Conservation (phyloP, 2,113 vertebrate species). For the Gyps fulvus region DNA sequence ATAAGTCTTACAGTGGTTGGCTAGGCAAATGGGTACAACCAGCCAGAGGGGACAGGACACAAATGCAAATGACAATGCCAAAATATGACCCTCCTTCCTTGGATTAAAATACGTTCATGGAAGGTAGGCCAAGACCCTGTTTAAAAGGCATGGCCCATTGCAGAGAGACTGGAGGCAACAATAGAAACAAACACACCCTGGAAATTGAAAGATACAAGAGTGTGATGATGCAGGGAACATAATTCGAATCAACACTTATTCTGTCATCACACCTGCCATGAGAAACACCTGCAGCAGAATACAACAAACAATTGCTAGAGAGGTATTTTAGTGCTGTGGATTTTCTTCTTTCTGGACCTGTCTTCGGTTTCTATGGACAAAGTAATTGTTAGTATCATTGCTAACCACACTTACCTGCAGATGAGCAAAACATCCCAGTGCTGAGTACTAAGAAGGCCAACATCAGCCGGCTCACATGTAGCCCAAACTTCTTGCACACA, state of each 20-base stretch:
- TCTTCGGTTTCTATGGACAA: neutral
- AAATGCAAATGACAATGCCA: neutral
- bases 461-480: constrained; percentile 95
- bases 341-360: neutral
- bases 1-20: neutral
- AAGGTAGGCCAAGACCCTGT: neutral
- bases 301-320: neutral
- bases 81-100: neutral
- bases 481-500: constrained; percentile 96
- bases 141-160: neutral
- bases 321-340: neutral
- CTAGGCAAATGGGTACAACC: neutral
- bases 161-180: neutral
- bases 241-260: rapidly evolving
- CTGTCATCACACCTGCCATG: neutral
- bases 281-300: neutral
- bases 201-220: neutral
- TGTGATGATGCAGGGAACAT: neutral
- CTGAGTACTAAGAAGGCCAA: constrained; percentile 94
- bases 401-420: constrained; percentile 81
- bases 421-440: constrained; percentile 96
- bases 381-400: neutral
- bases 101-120: neutral
- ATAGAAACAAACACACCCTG: neutral
- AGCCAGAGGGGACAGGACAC: neutral